Evolutionary conservation across 2,888 invertebrate species (phyloP).

Genomic region (Andrena hattorfiana): DNA sequence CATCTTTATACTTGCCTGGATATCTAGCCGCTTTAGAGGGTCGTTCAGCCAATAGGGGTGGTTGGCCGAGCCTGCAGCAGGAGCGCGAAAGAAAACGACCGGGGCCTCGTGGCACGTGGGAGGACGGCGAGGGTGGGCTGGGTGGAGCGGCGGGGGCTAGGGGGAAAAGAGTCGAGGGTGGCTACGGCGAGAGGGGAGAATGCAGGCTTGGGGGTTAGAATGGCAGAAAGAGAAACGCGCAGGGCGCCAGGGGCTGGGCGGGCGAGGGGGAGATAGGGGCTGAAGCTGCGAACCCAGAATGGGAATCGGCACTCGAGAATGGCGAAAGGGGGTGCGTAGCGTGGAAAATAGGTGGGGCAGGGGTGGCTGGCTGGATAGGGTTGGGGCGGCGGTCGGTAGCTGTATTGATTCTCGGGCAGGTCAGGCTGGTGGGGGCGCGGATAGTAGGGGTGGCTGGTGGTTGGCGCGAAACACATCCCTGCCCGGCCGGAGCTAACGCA

Average conservation of each 20-base stretch:
- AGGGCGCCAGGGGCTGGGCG: conserved; percentile 51
- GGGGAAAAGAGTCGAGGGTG: conserved; percentile 34
- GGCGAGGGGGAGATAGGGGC: conserved; percentile 34
- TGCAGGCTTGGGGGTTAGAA: conserved; percentile 63
- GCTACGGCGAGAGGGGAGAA: conserved; percentile 56
- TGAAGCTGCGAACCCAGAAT: conserved; percentile 66
- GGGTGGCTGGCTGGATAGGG: conserved; percentile 69
- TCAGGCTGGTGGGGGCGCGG: conserved; percentile 74
- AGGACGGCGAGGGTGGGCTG: conserved; percentile 17
- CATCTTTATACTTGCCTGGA: conserved; percentile 58
- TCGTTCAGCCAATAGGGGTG: conserved; percentile 72
- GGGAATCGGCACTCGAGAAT: conserved; percentile 76
- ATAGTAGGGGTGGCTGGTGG: conserved; percentile 61
- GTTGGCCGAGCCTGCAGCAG: conserved; percentile 68
- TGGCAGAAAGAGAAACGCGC: conserved; percentile 62
- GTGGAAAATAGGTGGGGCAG: conserved; percentile 66
- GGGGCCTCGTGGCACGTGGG: conserved; percentile 58
- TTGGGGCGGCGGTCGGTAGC: conserved; percentile 82
- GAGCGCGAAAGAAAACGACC: conserved; percentile 51
- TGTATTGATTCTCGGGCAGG: conserved; percentile 84
- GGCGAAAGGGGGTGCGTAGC: conserved; percentile 71
- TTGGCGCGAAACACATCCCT: conserved; percentile 72
- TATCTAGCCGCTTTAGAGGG: conserved; percentile 62
- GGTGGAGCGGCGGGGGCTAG: conserved; percentile 17
- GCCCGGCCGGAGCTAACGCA: conserved; percentile 65